phyloP scores from a whole-genome alignment of 1,140 invertebrate genomes.

The Lepidostoma basale region DNA sequence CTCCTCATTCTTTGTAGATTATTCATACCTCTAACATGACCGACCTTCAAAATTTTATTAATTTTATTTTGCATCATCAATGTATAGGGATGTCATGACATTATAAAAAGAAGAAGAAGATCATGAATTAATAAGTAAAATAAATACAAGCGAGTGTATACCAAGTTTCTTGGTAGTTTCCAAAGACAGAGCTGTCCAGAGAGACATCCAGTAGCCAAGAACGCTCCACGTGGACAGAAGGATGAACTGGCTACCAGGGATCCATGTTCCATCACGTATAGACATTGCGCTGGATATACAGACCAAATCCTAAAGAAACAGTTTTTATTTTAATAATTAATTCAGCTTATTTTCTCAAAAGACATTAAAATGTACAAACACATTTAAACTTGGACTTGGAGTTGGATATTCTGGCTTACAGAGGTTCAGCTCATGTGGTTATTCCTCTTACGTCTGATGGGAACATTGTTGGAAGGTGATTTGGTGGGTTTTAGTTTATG shows the following conservation, averaged over 20 bases:
- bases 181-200: slow-evolving; percentile 64
- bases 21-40: too few species aligned
- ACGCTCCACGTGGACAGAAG: slow-evolving; percentile 56
- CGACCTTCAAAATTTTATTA: too few species aligned
- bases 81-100: background rate
- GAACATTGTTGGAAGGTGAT: too few species aligned
- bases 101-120: too few species aligned
- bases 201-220: slow-evolving; percentile 59
- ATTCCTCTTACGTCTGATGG: too few species aligned
- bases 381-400: background rate
- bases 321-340: too few species aligned
- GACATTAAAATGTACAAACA: background rate
- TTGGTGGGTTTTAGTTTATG: too few species aligned
- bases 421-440: too few species aligned
- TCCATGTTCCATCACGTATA: slow-evolving; percentile 65
- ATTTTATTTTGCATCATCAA: too few species aligned
- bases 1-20: too few species aligned
- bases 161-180: slow-evolving; percentile 63
- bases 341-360: too few species aligned
- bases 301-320: slow-evolving; percentile 51
- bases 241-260: slow-evolving; percentile 64
- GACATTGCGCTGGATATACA: slow-evolving; percentile 61
- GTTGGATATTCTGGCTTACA: background rate
- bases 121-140: too few species aligned
- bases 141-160: slow-evolving; percentile 47